Base-by-base conservation (phyloP, 2,888 invertebrate genomes). In the Eurytoma californica region DNA sequence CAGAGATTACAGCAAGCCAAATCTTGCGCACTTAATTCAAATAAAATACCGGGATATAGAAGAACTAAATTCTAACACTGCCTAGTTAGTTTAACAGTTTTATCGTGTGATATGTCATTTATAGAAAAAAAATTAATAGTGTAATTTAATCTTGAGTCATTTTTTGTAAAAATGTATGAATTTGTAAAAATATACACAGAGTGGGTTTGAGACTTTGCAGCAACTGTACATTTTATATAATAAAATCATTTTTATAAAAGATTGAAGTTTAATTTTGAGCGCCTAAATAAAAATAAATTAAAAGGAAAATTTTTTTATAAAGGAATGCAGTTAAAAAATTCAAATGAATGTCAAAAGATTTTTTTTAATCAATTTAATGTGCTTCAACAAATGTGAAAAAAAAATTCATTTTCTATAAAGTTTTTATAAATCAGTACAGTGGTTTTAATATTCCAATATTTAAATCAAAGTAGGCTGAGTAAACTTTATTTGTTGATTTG, bases 1-100 rank as follows among this genome's bases (percentile, higher is more conserved):
- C 81, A 83, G 81, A 86, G 85, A 79, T 84, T 89, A 80, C 87
- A 88, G 82, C 84, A 84, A 69, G 86, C 86, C 1, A 89, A 88
- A 82, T 82, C 89, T 16, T 85, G 87, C 53, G 84, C 85, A n/a
- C 76, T 83, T 30, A 77, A 82, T 20, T 83, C 80, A 47, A 83
- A 79, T 74, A 82, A 79, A 30, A 82, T 81, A 76, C 78, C 84
- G 39, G 86, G 86, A 49, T 86, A 82, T 77, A 85, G 87, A 82
- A 76, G 84, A 47, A 88, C 86, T 7, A 82, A 83, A 73, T 83
- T 86, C 30, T 87, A 83, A 84, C 5, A 30, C 39, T 72, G 28
- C 69, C 13, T 60, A 51, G 47, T 30, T 53, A 49, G 24, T 58
- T 0, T 5, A 13, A 18, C 60, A 49, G 72, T 18, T 58, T 18